Conservation (phyloP, 2,113 vertebrate species). For the Lathamus discolor region DNA sequence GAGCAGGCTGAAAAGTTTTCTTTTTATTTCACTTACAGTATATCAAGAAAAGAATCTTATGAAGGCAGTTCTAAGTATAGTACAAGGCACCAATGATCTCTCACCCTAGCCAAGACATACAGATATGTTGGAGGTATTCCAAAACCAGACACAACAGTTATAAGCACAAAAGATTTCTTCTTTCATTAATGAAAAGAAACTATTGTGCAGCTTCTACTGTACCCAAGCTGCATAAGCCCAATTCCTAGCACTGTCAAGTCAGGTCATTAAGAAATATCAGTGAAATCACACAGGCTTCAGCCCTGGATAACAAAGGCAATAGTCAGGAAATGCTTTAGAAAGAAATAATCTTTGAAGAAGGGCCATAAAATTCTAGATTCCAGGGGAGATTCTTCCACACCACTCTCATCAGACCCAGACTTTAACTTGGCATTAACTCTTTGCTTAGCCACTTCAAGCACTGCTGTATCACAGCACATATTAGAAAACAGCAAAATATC, state of each 20-base stretch:
- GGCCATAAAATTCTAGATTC: not conserved
- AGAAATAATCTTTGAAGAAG: not conserved
- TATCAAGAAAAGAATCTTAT: constrained; percentile 7
- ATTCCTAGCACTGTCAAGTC: constrained; percentile 60
- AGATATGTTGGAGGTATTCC: constrained; percentile 40
- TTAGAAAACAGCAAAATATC: not conserved
- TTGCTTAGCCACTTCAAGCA: not conserved
- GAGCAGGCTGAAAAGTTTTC: not conserved
- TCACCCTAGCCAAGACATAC: not conserved
- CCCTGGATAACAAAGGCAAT: not conserved
- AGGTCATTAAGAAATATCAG: constrained; percentile 11
- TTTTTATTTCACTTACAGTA: not conserved
- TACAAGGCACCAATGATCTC: constrained; percentile 7
- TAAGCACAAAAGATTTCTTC: constrained; percentile 65
- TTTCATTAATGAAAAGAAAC: constrained; percentile 63
- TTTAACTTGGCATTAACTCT: not conserved
- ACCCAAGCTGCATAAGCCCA: not conserved
- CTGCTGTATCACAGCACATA: not conserved
- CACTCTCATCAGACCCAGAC: not conserved
- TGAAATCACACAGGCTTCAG: constrained; percentile 44
- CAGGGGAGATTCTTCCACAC: not conserved
- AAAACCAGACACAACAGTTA: not conserved
- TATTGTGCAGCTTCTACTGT: constrained; percentile 62
- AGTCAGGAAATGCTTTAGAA: not conserved
- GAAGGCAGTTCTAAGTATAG: constrained; percentile 26